Percentiles rank a stretch among this genome's conserved stretches.
phyloP scores from a whole-genome alignment of 2,113 vertebrate species.

The Zosterops lateralis region DNA sequence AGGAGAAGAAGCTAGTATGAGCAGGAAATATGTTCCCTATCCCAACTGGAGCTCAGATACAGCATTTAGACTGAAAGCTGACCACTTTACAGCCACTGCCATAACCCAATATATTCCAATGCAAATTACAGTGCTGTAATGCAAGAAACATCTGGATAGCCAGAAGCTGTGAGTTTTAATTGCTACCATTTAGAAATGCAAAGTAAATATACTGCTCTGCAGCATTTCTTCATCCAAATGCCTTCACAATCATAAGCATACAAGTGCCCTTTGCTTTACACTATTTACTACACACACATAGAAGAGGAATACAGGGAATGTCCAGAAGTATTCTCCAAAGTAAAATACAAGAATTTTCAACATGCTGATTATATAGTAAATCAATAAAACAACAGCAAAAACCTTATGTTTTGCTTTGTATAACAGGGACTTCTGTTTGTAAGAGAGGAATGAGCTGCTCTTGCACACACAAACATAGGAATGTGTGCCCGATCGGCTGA shows the following conservation, averaged over 20 bases:
- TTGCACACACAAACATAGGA: accelerated
- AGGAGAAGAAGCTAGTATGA: neutral
- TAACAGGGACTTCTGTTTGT: neutral
- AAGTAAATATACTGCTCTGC: constrained; percentile 31
- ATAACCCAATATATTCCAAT: constrained; percentile 54
- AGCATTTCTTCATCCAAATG: constrained; percentile 11
- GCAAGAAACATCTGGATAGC: constrained; percentile 69
- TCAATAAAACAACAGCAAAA: neutral
- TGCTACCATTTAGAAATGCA: constrained; percentile 40
- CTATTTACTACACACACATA: neutral
- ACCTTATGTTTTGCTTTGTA: neutral
- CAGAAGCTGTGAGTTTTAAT: constrained; percentile 67
- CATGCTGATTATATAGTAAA: neutral
- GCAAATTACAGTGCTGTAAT: constrained; percentile 51
- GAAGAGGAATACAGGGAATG: neutral
- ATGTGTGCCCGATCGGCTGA: neutral
- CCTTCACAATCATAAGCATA: neutral
- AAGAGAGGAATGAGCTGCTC: neutral
- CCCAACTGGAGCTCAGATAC: neutral
- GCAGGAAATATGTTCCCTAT: constrained; percentile 36
- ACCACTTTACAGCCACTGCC: constrained; percentile 48
- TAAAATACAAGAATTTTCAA: constrained; percentile 21
- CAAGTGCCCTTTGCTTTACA: neutral
- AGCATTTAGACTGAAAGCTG: constrained; percentile 32
- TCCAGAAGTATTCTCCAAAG: neutral